These are phyloP conservation scores for Anguilla rostrata DNA, from an alignment of 2,113 vertebrate species.

Conservation along the genomic window DNA sequence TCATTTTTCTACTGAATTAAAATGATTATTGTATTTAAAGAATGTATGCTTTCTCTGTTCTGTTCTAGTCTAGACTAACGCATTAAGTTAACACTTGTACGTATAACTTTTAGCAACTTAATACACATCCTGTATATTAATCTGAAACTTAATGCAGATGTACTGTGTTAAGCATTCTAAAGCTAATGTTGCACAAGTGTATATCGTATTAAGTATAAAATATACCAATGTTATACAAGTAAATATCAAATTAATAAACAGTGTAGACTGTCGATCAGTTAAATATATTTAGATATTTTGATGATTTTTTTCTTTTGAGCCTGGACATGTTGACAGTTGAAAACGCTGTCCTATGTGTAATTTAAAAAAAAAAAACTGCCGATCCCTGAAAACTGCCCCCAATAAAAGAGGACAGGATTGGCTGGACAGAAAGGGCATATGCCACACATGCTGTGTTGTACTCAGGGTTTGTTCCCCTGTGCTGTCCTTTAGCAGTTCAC, in stretches of 20 bases:
- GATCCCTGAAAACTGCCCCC: background rate
- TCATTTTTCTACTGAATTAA: no score
- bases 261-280: background rate
- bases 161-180: no score
- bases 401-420: background rate
- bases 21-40: no score
- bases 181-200: no score
- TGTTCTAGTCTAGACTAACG: no score
- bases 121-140: no score
- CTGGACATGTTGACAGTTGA: background rate
- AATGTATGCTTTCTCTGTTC: no score
- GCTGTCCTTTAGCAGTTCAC: background rate
- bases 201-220: no score
- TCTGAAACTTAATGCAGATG: no score
- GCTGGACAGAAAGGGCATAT: background rate
- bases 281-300: background rate
- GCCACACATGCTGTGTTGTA: constrained; percentile 1
- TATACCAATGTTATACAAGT: no score
- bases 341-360: background rate
- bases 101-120: no score
- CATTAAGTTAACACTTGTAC: no score
- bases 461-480: background rate
- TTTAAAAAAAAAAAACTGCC: background rate
- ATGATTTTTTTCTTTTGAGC: background rate
- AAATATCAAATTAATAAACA: background rate